Percentiles rank a stretch among this genome's conserved stretches.
Evolutionary conservation across 1,140 invertebrate species (phyloP).

Genomic region (Anoplolepis gracilipes): DNA sequence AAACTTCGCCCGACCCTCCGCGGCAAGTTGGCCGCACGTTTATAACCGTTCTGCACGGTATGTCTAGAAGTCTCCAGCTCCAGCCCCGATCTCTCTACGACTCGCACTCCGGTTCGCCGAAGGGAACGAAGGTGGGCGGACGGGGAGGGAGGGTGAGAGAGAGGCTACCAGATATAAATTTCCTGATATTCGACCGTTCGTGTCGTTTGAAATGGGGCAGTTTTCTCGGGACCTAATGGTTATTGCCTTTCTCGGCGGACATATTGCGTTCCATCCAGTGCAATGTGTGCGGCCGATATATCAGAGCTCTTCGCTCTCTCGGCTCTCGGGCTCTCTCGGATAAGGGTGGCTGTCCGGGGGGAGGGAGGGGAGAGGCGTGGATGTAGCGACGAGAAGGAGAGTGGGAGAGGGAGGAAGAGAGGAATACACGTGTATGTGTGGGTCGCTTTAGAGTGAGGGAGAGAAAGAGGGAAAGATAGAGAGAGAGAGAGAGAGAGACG

Average conservation of each 20-base stretch:
- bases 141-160: slow-evolving; percentile 12
- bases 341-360: slow-evolving; percentile 75
- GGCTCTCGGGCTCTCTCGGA: slow-evolving; percentile 68
- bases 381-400: slow-evolving; percentile 40
- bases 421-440: neutral
- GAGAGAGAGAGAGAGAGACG: slow-evolving; percentile 55
- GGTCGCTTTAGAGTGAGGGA: slow-evolving; percentile 32
- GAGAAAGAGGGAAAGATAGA: no score
- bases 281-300: slow-evolving; percentile 88
- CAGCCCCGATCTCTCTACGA: slow-evolving; percentile 62
- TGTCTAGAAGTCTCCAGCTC: slow-evolving; percentile 67
- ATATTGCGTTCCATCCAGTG: slow-evolving; percentile 88
- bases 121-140: slow-evolving; percentile 64
- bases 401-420: slow-evolving; percentile 17
- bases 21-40: slow-evolving; percentile 67
- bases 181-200: slow-evolving; percentile 87
- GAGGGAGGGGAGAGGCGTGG: no score
- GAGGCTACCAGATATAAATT: slow-evolving; percentile 85
- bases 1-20: slow-evolving; percentile 67
- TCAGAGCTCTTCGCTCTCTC: slow-evolving; percentile 81
- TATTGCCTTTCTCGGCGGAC: slow-evolving; percentile 88
- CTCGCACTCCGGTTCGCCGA: slow-evolving; percentile 66
- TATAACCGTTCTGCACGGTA: slow-evolving; percentile 73
- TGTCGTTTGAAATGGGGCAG: slow-evolving; percentile 88
- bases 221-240: slow-evolving; percentile 88